Evolutionary conservation across 2,888 invertebrate genomes (phyloP).

Genomic region (Drosophila anomelani): DNA sequence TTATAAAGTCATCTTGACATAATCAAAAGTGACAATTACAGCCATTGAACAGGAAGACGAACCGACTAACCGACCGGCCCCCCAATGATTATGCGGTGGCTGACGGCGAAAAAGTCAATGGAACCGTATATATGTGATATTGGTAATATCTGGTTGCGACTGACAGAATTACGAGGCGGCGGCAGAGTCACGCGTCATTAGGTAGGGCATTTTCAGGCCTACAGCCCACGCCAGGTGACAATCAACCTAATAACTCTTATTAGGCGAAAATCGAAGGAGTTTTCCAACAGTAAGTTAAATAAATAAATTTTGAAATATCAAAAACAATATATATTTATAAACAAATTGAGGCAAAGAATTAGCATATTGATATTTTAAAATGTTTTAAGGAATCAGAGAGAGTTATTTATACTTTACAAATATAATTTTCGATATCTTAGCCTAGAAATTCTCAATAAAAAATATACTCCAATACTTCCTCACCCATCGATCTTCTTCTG

Average conservation of each 20-base stretch:
- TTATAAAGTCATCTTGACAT: slow-evolving; percentile 83
- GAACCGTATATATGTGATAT: slow-evolving; percentile 35
- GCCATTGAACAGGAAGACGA: slow-evolving; percentile 70
- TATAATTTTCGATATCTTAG: not conserved
- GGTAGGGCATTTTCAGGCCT: slow-evolving; percentile 43
- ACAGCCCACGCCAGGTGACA: slow-evolving; percentile 34
- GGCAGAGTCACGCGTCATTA: slow-evolving; percentile 75
- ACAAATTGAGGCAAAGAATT: not conserved
- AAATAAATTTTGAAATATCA: not conserved
- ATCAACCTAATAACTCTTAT: slow-evolving; percentile 23
- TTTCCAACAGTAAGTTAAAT: not conserved
- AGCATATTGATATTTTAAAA: not conserved
- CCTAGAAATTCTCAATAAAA: not conserved
- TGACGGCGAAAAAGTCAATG: slow-evolving; percentile 63
- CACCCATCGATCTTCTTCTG: slow-evolving; percentile 47
- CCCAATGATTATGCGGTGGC: slow-evolving; percentile 58
- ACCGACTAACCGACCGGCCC: slow-evolving; percentile 32
- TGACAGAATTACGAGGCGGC: slow-evolving; percentile 44
- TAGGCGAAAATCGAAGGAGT: not conserved
- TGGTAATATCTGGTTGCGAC: slow-evolving; percentile 50
- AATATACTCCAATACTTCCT: no score
- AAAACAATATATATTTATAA: not conserved
- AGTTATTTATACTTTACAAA: not conserved
- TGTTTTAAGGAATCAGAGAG: rapidly evolving
- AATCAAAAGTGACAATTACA: slow-evolving; percentile 83